Evolutionary conservation across 1,140 invertebrate species (phyloP), one percentile per base, ranked within the genome.

Genomic region (Babylonia areolata): DNA sequence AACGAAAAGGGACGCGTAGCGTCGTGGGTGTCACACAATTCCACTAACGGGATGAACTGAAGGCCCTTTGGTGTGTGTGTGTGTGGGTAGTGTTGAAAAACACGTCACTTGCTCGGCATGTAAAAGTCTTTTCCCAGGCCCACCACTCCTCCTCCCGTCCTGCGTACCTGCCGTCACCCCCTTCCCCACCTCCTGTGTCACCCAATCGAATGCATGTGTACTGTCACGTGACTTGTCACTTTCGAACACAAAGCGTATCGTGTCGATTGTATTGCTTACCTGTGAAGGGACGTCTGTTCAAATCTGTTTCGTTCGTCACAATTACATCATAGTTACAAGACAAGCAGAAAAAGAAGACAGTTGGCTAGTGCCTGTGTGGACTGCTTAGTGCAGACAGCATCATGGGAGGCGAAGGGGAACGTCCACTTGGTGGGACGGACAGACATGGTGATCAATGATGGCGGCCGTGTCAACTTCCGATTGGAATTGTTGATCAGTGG

Each of bases 231-330:
- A 64, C 28, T 23, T 64, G 58, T 64, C 58, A 64, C 58, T 64
- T 64, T 64, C 58, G 58, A 64, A 64, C 58, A 64, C 58, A 64
- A 64, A 64, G 58, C 58, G 58, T 64, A 23, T 64, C 9, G 58
- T 64, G 17, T 64, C 28, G 58, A 64, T 6, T 64, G 58, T 64
- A 5, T 64, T 64, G 17, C 28, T 64, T 64, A 64, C 58, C 58
- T 64, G 58, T 23, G 58, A 6, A 64, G 28, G 2, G 17, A 64
- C 17, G 28, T n/a, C n/a, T n/a, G n/a, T n/a, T n/a, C n/a, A n/a
- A n/a, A n/a, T n/a, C n/a, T n/a, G n/a, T n/a, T n/a, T n/a, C n/a
- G n/a, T n/a, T n/a, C n/a, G n/a, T n/a, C n/a, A n/a, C n/a, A n/a
- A n/a, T n/a, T n/a, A n/a, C n/a, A n/a, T n/a, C n/a, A n/a, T n/a